phyloP scores from a whole-genome alignment of 2,888 invertebrate genomes.

The Dermolepida albohirtum region DNA sequence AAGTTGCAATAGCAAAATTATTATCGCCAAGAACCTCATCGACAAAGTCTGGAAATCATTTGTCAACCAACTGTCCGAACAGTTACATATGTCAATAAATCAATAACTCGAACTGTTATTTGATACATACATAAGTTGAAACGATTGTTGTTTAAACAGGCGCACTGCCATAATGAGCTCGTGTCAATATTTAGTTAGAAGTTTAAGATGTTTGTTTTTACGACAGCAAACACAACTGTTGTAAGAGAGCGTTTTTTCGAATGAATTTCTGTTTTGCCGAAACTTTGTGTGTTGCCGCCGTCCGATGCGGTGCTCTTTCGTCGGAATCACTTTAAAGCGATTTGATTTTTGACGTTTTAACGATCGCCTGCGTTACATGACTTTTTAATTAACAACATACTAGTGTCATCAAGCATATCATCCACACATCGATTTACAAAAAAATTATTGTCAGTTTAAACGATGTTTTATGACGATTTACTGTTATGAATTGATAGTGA shows the following conservation, averaged over 20 bases:
- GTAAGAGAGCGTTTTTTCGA: slow-evolving; percentile 22
- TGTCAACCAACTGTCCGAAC: slow-evolving; percentile 11
- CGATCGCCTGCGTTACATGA: slow-evolving; percentile 28
- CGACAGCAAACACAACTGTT: slow-evolving; percentile 35
- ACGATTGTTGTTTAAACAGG: slow-evolving; percentile 55
- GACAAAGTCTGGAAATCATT: slow-evolving; percentile 6
- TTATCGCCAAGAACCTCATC: too few species aligned
- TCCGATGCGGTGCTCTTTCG: neutral
- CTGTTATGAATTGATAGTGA: slow-evolving; percentile 10
- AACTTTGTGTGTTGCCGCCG: slow-evolving; percentile 14
- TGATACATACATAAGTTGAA: slow-evolving; percentile 48
- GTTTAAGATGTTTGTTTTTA: slow-evolving; percentile 52
- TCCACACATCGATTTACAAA: slow-evolving; percentile 4
- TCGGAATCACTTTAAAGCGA: slow-evolving; percentile 6
- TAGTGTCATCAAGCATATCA: slow-evolving; percentile 29
- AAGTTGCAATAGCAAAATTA: too few species aligned
- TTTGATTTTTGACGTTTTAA: slow-evolving; percentile 35
- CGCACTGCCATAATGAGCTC: slow-evolving; percentile 52
- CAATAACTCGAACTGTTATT: slow-evolving; percentile 50
- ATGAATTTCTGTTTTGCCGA: slow-evolving; percentile 27
- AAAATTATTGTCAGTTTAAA: slow-evolving; percentile 27
- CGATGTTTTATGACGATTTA: slow-evolving; percentile 28
- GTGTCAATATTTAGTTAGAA: slow-evolving; percentile 53
- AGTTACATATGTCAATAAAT: slow-evolving; percentile 50
- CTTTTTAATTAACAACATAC: slow-evolving; percentile 31